Base-by-base conservation (phyloP, 1,140 invertebrate species). In the Laodelphax striatellus region DNA sequence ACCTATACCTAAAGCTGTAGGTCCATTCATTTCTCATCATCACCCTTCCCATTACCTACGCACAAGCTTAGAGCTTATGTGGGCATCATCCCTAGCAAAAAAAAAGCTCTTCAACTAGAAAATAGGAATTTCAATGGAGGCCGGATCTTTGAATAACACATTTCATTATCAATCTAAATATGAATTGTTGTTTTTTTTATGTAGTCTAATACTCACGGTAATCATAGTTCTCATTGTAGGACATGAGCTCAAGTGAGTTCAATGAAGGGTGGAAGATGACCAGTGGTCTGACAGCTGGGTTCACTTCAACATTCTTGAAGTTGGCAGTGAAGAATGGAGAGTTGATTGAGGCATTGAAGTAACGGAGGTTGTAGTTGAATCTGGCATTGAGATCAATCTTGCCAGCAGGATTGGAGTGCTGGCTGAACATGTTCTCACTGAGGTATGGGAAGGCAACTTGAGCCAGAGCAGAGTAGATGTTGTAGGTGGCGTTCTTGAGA, bases 341-440 rank as follows among this genome's bases (percentile, higher is more conserved):
- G 14, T 67, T 66, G 2, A 83, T 44, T 1, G 67, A 63, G 8
- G 80, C 56, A 55, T 79, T 72, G 24, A 75, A 64, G 13, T 62
- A 69, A 5, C 75, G 63, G 1, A 76, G 68, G 38, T 77, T 59
- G 0, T 73, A 70, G 16, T 66, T 65, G 42, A 77, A 67, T 14
- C 75, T 68, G 11, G 73, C 65, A 9, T 72, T 66, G 16, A 79
- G 58, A 28, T 77, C 73, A 6, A 82, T 67, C 68, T 80, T 70
- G 69, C 79, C 70, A 59, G 70, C n/a, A 55, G 69, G 67, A 8
- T 70, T 65, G 21, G 56, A 58, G 3, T 38, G 8, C 34, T n/a
- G n/a, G 11, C 61, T 53, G 14, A 69, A 53, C 8, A 63, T 43
- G 46, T 68, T 64, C 43, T 69, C 69, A 16, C 63, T 58, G 22